Conservation (phyloP, 2,113 vertebrate genomes). For the Alligator sinensis region DNA sequence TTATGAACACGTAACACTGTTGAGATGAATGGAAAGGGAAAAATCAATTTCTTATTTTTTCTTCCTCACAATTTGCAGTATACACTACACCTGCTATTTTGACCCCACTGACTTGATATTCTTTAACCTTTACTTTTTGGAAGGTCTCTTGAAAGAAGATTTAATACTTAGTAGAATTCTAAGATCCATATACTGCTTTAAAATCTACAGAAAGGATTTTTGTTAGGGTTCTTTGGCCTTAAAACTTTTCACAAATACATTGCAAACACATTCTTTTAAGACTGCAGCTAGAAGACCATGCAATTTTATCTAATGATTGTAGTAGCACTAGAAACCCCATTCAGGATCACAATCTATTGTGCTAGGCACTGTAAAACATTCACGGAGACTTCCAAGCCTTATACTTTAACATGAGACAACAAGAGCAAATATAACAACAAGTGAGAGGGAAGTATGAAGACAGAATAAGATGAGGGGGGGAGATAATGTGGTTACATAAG, state of each 20-base stretch:
- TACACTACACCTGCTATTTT: not conserved
- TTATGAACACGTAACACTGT: not conserved
- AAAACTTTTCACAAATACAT: not conserved
- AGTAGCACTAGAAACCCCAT: not conserved
- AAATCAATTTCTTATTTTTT: conserved; percentile 4
- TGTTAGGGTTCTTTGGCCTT: not conserved
- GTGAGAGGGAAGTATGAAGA: not conserved
- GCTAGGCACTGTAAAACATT: not conserved
- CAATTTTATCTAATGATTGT: not conserved
- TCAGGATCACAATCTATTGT: fast-evolving
- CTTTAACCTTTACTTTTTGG: not conserved
- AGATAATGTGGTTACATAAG: not conserved
- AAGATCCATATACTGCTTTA: not conserved
- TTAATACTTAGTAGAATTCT: not conserved
- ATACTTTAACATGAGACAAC: not conserved
- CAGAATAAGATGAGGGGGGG: not conserved
- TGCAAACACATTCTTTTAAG: not conserved
- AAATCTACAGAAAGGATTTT: not conserved
- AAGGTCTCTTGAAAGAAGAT: not conserved
- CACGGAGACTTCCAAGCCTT: not conserved
- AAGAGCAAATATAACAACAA: not conserved
- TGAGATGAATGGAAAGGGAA: not conserved
- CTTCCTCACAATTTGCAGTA: not conserved
- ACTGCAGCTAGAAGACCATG: fast-evolving
- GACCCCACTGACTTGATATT: not conserved